Conservation (phyloP, 2,797 vertebrate genomes). For the Danio choprae region DNA sequence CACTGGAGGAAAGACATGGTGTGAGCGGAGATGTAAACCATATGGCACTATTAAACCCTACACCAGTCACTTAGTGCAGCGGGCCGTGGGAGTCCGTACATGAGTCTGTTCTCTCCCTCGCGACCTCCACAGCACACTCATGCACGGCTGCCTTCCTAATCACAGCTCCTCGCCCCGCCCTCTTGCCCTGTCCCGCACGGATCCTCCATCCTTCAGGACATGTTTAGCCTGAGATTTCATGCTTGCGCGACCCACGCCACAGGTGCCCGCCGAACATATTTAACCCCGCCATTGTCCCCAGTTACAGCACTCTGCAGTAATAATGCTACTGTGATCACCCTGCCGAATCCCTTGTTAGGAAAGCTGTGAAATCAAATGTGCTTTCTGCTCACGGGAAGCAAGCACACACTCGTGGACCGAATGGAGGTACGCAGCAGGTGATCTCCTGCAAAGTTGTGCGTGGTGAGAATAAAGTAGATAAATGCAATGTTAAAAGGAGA, state of each 20-base stretch:
- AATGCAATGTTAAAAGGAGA: constrained; percentile 53
- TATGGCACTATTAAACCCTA: constrained; percentile 66
- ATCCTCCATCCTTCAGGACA: constrained; percentile 46
- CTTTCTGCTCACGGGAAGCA: constrained; percentile 35
- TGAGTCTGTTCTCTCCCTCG: constrained; percentile 20
- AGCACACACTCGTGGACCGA: constrained; percentile 26
- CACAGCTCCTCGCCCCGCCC: constrained; percentile 30
- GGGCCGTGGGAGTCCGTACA: constrained; percentile 46
- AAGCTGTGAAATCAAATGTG: constrained; percentile 64
- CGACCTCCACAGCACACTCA: constrained; percentile 17
- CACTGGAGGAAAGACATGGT: constrained; percentile 51
- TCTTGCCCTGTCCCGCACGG: constrained; percentile 24
- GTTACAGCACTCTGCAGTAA: constrained; percentile 48
- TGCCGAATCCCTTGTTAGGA: constrained; percentile 54
- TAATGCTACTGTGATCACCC: constrained; percentile 42
- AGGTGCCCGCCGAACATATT: constrained; percentile 54
- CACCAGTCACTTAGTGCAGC: constrained; percentile 63
- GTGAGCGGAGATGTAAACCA: constrained; percentile 66
- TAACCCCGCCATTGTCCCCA: constrained; percentile 57
- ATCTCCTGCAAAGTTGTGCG: constrained; percentile 36
- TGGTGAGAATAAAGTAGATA: constrained; percentile 29
- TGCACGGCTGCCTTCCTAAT: constrained; percentile 45
- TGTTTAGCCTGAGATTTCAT: constrained; percentile 62
- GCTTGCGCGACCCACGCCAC: constrained; percentile 50
- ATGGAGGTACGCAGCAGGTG: constrained; percentile 41